These are phyloP conservation scores for Sporophila hypoxantha DNA, from an alignment of 2,113 vertebrate genomes.

Conservation along the genomic window DNA sequence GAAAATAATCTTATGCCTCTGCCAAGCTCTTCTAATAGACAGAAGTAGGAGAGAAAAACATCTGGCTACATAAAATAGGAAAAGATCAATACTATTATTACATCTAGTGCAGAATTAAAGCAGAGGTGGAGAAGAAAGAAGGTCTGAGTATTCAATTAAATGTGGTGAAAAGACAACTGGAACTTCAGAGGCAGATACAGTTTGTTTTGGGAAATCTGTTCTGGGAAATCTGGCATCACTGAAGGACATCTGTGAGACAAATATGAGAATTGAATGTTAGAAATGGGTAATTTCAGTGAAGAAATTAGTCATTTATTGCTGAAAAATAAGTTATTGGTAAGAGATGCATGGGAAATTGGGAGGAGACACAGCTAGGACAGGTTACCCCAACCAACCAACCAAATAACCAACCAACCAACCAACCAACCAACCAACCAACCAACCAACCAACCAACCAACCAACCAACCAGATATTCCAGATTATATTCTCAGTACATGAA, in stretches of 20 bases:
- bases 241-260: neutral
- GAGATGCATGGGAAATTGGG: neutral
- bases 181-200: neutral
- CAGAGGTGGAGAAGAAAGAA: neutral
- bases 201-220: neutral
- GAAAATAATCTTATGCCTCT: neutral
- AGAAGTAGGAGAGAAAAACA: neutral
- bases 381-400: neutral
- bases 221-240: neutral
- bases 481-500: accelerated
- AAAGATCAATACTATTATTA: neutral
- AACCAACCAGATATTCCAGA: neutral
- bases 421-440: no score
- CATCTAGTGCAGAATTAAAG: neutral
- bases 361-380: neutral
- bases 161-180: neutral
- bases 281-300: neutral
- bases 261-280: neutral
- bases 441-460: no score
- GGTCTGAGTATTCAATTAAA: neutral
- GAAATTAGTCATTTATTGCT: neutral
- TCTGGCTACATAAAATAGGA: neutral
- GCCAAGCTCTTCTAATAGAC: neutral
- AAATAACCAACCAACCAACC: no score
- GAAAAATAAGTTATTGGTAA: neutral